Evolutionary conservation across 2,113 vertebrate species (phyloP).

Genomic region (Petroica traversi): DNA sequence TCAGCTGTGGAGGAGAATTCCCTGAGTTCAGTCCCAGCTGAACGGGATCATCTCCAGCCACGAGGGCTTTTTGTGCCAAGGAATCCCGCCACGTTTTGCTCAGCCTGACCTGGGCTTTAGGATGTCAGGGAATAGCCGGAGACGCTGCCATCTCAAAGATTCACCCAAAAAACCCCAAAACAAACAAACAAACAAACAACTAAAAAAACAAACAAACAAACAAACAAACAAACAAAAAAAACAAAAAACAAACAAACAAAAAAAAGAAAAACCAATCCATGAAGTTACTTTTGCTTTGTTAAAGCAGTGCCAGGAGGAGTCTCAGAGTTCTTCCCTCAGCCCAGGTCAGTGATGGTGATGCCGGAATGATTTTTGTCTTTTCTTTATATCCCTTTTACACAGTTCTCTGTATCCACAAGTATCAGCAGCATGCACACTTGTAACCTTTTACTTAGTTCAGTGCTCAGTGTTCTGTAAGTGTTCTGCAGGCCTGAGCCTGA

Average conservation of each 20-base stretch:
- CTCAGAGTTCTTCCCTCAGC: background rate
- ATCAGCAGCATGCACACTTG: too few relatives aligned
- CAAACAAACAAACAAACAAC: too few relatives aligned
- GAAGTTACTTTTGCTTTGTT: accelerated
- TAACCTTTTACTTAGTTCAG: too few relatives aligned
- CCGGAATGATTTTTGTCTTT: too few relatives aligned
- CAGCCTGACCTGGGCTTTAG: background rate
- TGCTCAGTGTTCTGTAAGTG: too few relatives aligned
- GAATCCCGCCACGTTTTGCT: background rate
- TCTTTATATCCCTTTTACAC: too few relatives aligned
- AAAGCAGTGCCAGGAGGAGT: background rate
- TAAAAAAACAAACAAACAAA: too few relatives aligned
- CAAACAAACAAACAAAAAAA: too few relatives aligned
- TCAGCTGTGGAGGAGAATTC: background rate
- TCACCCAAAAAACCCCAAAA: background rate
- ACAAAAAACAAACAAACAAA: too few relatives aligned
- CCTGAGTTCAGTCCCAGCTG: background rate
- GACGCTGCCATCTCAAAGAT: background rate
- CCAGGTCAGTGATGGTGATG: background rate
- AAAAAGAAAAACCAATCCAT: too few relatives aligned
- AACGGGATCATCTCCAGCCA: background rate
- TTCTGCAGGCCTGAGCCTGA: too few relatives aligned
- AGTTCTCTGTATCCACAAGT: too few relatives aligned
- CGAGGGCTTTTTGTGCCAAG: background rate
- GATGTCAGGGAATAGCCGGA: background rate